Conservation (phyloP, 2,113 vertebrate species). For the Plectropomus leopardus region DNA sequence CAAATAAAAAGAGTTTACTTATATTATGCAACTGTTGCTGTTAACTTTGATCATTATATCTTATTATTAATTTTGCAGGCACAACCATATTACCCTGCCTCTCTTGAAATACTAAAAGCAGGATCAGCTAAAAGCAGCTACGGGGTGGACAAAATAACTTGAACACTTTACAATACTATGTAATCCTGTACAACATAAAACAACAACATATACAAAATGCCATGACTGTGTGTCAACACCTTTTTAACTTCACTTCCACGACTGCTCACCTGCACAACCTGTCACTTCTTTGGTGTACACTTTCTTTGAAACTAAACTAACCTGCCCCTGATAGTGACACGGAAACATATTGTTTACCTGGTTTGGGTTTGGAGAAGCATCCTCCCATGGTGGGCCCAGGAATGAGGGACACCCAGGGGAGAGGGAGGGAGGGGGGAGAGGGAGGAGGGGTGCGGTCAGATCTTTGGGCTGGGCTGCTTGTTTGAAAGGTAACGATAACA, state of each 20-base stretch:
- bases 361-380: slow-evolving; percentile 99
- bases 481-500: slow-evolving; percentile 65
- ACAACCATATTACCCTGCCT: too few relatives aligned
- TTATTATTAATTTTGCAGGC: too few relatives aligned
- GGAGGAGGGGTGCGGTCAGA: slow-evolving; percentile 61
- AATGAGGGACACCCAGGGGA: slow-evolving; percentile 74
- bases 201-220: not conserved
- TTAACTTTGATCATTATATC: too few relatives aligned
- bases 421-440: slow-evolving; percentile 54
- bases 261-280: not conserved
- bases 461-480: slow-evolving; percentile 62
- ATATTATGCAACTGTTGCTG: too few relatives aligned
- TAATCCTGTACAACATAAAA: not conserved
- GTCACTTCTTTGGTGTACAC: not conserved
- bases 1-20: too few relatives aligned
- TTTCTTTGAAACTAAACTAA: not conserved
- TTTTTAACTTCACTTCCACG: not conserved
- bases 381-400: slow-evolving; percentile 92
- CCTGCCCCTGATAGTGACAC: not conserved
- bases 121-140: not conserved
- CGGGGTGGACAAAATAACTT: slow-evolving; percentile 13
- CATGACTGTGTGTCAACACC: not conserved
- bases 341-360: slow-evolving; percentile 86
- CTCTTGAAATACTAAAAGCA: too few relatives aligned
- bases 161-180: not conserved